These are phyloP conservation scores for Gouania willdenowi DNA, from an alignment of 2,797 vertebrate species.

Conservation along the genomic window DNA sequence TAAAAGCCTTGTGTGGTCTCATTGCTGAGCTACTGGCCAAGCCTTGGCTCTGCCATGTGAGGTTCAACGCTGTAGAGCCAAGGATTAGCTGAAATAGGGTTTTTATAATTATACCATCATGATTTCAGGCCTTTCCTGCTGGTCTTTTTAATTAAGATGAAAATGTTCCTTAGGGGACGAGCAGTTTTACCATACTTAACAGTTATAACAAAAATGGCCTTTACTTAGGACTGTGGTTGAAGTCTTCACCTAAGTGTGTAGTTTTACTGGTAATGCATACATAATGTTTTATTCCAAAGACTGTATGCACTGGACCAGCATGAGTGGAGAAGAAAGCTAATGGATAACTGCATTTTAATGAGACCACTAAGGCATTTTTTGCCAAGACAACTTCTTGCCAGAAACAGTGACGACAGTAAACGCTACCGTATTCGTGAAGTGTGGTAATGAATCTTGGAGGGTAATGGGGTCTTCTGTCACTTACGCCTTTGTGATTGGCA, in stretches of 20 bases:
- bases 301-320: too few relatives aligned
- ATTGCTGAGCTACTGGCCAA: slow-evolving; percentile 35
- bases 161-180: slow-evolving; percentile 71
- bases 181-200: slow-evolving; percentile 72
- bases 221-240: slow-evolving; percentile 30
- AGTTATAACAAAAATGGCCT: slow-evolving; percentile 61
- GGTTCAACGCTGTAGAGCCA: slow-evolving; percentile 55
- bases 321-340: background rate
- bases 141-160: slow-evolving; percentile 82
- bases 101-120: slow-evolving; percentile 80
- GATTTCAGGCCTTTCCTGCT: slow-evolving; percentile 78
- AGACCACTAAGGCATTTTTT: slow-evolving; percentile 14
- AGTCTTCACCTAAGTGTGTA: slow-evolving; percentile 26
- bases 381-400: background rate
- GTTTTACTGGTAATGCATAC: slow-evolving; percentile 13
- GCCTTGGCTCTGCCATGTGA: slow-evolving; percentile 46
- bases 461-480: slow-evolving; percentile 66
- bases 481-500: slow-evolving; percentile 64
- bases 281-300: too few relatives aligned
- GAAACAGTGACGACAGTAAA: slow-evolving; percentile 25
- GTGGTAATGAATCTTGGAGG: slow-evolving; percentile 48
- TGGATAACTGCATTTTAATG: slow-evolving; percentile 20
- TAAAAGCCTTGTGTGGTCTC: slow-evolving; percentile 60
- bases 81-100: slow-evolving; percentile 73
- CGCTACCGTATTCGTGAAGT: slow-evolving; percentile 27